Conservation (phyloP, 23 tunicate genomes). For the Styela plicata region DNA sequence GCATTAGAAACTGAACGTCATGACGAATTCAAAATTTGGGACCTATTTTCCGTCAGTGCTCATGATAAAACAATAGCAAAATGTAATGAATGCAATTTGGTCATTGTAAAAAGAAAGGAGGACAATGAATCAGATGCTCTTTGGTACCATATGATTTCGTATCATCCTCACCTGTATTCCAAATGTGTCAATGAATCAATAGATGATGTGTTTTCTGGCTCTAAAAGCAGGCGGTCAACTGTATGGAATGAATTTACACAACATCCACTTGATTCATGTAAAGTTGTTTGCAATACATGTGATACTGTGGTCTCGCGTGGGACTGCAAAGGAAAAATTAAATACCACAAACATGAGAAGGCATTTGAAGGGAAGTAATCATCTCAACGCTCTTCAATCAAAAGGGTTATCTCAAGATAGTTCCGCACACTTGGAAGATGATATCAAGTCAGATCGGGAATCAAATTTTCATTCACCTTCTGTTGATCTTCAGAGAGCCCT, state of each 20-base stretch:
- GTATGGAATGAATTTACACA: slow-evolving; percentile 24
- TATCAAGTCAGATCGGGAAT: neutral
- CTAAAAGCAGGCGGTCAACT: neutral
- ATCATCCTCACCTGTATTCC: slow-evolving; percentile 4
- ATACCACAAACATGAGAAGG: slow-evolving; percentile 22
- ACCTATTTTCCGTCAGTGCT: neutral
- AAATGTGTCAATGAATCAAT: slow-evolving; percentile 19
- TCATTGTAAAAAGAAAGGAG: neutral
- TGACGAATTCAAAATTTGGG: neutral
- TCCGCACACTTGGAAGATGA: neutral
- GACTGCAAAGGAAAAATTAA: neutral
- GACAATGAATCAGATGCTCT: neutral
- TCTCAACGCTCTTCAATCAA: neutral
- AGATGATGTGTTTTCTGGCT: neutral
- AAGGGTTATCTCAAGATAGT: neutral
- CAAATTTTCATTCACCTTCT: neutral
- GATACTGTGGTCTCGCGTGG: slow-evolving; percentile 24
- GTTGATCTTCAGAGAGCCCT: neutral
- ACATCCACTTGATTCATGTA: slow-evolving; percentile 16
- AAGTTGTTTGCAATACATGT: slow-evolving; percentile 16
- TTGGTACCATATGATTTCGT: slow-evolving; percentile 14
- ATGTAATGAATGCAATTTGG: slow-evolving; percentile 7
- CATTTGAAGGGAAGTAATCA: slow-evolving; percentile 1
- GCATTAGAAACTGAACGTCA: neutral
- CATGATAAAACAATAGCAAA: neutral